These are phyloP conservation scores for Ormyrus thymus DNA, from an alignment of 2,888 invertebrate species.

Conservation along the genomic window DNA sequence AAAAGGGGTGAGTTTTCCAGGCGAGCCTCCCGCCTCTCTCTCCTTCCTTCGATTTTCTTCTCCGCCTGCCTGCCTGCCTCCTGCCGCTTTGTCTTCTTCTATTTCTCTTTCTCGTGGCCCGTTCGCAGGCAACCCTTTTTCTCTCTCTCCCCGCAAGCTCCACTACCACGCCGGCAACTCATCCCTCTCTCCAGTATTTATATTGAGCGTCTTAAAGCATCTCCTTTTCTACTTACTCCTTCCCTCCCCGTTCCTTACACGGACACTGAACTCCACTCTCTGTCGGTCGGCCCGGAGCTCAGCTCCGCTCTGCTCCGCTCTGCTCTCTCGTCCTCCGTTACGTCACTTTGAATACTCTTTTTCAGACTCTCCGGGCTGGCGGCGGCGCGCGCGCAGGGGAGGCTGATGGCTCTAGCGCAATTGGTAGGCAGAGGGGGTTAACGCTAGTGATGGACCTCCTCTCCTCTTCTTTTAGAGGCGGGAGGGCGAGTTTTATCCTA, in stretches of 20 bases:
- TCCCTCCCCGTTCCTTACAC: not conserved
- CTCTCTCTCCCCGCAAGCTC: slow-evolving; percentile 58
- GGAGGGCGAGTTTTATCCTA: slow-evolving; percentile 48
- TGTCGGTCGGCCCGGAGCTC: slow-evolving; percentile 46
- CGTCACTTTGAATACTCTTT: slow-evolving; percentile 73
- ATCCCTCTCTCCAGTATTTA: slow-evolving; percentile 66
- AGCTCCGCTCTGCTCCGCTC: slow-evolving; percentile 42
- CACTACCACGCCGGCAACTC: slow-evolving; percentile 16
- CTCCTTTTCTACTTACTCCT: slow-evolving; percentile 64
- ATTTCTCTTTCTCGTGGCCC: slow-evolving; percentile 48
- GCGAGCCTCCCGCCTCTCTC: slow-evolving; percentile 62
- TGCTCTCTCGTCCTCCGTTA: slow-evolving; percentile 61
- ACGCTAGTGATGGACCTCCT: slow-evolving; percentile 44
- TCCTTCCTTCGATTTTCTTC: slow-evolving; percentile 51
- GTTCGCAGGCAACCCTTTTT: slow-evolving; percentile 74
- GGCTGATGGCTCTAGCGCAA: slow-evolving; percentile 63
- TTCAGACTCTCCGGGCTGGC: not conserved
- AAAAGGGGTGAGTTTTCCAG: slow-evolving; percentile 75
- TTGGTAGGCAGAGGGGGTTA: slow-evolving; percentile 54
- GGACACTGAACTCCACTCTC: slow-evolving; percentile 48
- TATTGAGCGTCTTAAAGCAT: slow-evolving; percentile 75
- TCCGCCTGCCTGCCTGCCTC: slow-evolving; percentile 51
- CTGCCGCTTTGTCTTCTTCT: slow-evolving; percentile 59
- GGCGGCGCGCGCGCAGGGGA: not conserved
- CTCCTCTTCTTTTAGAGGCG: slow-evolving; percentile 29